Conservation (phyloP, 2,113 vertebrate species). For the Toxostoma redivivum region DNA sequence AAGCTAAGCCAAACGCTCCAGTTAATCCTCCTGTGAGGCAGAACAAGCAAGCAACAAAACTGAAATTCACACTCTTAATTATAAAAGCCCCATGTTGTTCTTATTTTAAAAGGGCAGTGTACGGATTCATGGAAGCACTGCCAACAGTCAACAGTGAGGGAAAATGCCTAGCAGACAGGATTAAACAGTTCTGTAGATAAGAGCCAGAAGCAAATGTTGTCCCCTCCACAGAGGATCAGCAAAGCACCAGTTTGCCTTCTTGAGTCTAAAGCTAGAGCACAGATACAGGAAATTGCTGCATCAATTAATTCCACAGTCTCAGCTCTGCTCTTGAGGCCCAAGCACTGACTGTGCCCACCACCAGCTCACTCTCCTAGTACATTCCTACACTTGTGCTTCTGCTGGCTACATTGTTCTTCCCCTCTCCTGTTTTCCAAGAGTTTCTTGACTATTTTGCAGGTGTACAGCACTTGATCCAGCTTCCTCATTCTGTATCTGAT, state of each 20-base stretch:
- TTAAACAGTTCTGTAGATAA: background rate
- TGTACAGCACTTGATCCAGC: background rate
- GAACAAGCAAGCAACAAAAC: background rate
- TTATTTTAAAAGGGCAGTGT: background rate
- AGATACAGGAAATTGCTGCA: background rate
- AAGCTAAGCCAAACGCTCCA: background rate
- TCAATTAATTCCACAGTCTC: background rate
- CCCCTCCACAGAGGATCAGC: background rate
- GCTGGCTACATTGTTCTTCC: background rate
- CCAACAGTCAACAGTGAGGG: background rate
- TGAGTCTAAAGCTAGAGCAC: background rate
- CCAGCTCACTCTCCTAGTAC: rapidly evolving
- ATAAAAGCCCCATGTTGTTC: rapidly evolving
- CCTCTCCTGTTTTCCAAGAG: background rate
- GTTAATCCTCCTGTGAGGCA: background rate
- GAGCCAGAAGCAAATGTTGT: background rate
- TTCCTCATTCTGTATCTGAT: background rate
- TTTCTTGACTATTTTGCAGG: background rate
- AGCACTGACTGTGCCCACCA: background rate
- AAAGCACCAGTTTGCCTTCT: background rate
- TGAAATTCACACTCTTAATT: background rate
- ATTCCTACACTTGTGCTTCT: background rate
- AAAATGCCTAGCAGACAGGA: background rate
- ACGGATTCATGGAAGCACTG: background rate
- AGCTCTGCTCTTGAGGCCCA: background rate